These are phyloP conservation scores for Xylota segnis DNA, from an alignment of 2,888 invertebrate genomes.

Conservation along the genomic window DNA sequence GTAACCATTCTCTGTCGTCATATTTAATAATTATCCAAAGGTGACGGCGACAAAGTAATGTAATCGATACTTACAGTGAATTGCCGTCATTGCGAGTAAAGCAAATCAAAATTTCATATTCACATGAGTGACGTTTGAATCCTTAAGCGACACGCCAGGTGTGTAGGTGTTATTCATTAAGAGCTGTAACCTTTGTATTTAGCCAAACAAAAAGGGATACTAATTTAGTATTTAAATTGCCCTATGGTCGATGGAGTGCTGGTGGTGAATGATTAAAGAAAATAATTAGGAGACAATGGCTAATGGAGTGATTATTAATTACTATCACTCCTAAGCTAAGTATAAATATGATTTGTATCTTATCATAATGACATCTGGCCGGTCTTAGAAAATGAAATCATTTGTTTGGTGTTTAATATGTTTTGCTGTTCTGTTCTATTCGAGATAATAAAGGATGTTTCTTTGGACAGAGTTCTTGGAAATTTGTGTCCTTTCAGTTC, in stretches of 20 bases:
- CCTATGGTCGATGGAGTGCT: not conserved
- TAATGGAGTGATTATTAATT: not conserved
- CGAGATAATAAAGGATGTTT: too few species aligned
- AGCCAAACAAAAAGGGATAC: too few species aligned
- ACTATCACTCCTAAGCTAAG: not conserved
- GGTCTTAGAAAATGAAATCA: too few species aligned
- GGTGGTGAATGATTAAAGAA: not conserved
- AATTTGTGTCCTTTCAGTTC: too few species aligned
- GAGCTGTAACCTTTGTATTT: not conserved
- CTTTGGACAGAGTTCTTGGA: too few species aligned
- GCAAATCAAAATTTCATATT: constrained; percentile 6
- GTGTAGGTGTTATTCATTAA: not conserved
- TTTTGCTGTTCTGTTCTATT: too few species aligned
- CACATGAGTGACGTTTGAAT: constrained; percentile 6
- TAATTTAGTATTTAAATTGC: constrained; percentile 16
- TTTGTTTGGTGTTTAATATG: too few species aligned
- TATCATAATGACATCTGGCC: too few species aligned
- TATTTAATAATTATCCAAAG: constrained; percentile 15
- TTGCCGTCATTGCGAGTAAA: not conserved
- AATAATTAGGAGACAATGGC: not conserved
- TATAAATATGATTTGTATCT: not conserved
- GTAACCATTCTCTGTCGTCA: constrained; percentile 16
- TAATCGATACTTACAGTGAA: constrained; percentile 11
- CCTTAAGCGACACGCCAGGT: not conserved
- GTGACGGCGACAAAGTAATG: not conserved